Conservation (phyloP, 37 sponge, comb jelly and placozoan genomes). For the Ianthella basta region DNA sequence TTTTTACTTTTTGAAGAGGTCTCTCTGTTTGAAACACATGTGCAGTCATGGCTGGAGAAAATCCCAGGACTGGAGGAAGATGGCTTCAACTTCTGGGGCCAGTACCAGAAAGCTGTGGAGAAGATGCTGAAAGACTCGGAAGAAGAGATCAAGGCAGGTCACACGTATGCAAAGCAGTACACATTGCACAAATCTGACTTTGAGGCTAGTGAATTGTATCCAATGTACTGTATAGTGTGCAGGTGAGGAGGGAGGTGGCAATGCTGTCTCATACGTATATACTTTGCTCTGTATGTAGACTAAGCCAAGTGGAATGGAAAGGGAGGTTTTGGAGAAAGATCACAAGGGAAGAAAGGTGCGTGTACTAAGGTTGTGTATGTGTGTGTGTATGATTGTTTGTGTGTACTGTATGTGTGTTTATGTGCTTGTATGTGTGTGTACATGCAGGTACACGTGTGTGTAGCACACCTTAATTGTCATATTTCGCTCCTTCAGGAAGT, state of each 20-base stretch:
- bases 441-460: too few relatives aligned
- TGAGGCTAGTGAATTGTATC: too few relatives aligned
- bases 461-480: not conserved
- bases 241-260: too few relatives aligned
- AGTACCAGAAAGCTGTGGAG: conserved; percentile 40
- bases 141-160: conserved; percentile 12
- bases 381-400: conserved; percentile 22
- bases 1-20: too few relatives aligned
- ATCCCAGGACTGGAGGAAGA: conserved; percentile 65
- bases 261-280: too few relatives aligned
- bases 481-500: not conserved
- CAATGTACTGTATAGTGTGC: too few relatives aligned
- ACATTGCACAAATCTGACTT: not conserved
- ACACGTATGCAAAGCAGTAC: too few relatives aligned
- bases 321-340: too few relatives aligned
- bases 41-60: conserved; percentile 60
- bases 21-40: not conserved
- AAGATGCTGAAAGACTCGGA: conserved; percentile 34
- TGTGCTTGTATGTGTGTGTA: conserved; percentile 11
- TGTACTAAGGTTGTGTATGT: conserved; percentile 14
- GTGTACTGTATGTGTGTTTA: conserved; percentile 30
- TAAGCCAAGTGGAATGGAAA: too few relatives aligned
- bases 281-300: too few relatives aligned
- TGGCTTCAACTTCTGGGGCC: conserved; percentile 47
- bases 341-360: too few relatives aligned